Percentiles rank a stretch among this genome's conserved stretches.
Evolutionary conservation across 2,888 invertebrate species (phyloP).

Genomic region (Oasisia sp.): DNA sequence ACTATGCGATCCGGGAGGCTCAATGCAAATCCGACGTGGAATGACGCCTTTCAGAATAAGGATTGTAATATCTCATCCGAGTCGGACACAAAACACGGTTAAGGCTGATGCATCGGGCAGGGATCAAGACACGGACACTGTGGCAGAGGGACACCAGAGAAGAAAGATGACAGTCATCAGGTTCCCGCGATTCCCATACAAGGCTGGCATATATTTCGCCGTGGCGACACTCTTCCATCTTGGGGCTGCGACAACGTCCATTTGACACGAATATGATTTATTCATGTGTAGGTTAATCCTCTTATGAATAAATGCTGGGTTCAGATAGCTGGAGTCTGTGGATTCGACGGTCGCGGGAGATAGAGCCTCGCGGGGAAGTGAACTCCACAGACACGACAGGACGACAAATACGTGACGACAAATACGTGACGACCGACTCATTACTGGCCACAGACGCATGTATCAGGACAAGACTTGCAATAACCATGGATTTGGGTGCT

Average conservation of each 20-base stretch:
- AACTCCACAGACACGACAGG: background rate
- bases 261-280: background rate
- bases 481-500: background rate
- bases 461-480: background rate
- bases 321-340: background rate
- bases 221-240: background rate
- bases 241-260: background rate
- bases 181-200: background rate
- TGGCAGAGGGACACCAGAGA: background rate
- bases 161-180: background rate
- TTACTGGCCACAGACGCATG: background rate
- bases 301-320: conserved; percentile 3
- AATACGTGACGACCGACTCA: background rate
- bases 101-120: background rate
- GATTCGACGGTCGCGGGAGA: background rate
- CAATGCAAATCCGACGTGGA: background rate
- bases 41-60: background rate
- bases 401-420: background rate
- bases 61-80: background rate
- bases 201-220: background rate
- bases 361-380: background rate
- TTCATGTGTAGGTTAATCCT: background rate
- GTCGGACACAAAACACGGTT: background rate
- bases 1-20: background rate
- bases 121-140: background rate